Evolutionary conservation across 2,888 invertebrate genomes (phyloP).

Genomic region (Nephrotoma appendiculata): DNA sequence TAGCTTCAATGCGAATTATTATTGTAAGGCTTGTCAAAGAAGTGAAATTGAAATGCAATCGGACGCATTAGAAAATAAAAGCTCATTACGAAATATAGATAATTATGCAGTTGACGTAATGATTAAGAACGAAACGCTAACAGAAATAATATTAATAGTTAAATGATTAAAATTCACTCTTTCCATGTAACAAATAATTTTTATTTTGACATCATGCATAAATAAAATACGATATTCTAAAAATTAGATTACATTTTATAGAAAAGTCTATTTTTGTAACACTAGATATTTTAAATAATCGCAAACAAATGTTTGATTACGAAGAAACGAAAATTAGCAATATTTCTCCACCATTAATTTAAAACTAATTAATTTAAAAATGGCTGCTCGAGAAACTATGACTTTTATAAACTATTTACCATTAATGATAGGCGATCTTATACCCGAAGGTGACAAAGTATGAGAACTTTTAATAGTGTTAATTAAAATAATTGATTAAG

Average conservation of each 20-base stretch:
- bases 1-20: neutral
- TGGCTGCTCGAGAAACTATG: neutral
- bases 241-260: neutral
- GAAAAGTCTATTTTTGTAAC: neutral
- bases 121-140: neutral
- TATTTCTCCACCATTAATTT: neutral
- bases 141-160: neutral
- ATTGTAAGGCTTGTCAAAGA: neutral
- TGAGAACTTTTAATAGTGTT: neutral
- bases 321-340: no score
- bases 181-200: no score
- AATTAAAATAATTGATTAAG: neutral
- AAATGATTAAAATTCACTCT: no score
- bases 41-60: neutral
- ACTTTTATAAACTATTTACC: neutral
- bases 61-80: neutral
- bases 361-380: neutral
- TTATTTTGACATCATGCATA: no score
- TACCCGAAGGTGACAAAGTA: neutral
- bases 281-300: neutral
- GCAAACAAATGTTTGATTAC: neutral
- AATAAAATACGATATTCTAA: neutral
- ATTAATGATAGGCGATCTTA: neutral
- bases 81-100: neutral
- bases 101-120: constrained; percentile 7